Evolutionary conservation across 2,888 invertebrate genomes (phyloP).

Genomic region (Taphrorychus bicolor): DNA sequence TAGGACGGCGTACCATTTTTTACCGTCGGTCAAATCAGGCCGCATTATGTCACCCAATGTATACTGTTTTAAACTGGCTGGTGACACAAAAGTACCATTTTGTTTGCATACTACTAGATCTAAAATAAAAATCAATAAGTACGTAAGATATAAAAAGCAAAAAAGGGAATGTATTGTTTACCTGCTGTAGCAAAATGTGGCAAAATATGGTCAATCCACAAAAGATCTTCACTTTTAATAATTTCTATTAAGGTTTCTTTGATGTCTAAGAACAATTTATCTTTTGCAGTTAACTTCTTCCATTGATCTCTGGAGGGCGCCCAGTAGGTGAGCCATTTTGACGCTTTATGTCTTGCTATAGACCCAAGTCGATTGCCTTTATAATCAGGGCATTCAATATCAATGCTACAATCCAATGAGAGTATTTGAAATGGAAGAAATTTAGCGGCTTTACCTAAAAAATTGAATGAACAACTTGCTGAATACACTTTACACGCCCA

Average conservation of each 20-base stretch:
- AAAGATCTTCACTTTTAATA: constrained; percentile 63
- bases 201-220: constrained; percentile 67
- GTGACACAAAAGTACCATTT: constrained; percentile 62
- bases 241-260: constrained; percentile 61
- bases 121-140: constrained; percentile 39
- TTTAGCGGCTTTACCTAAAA: constrained; percentile 48
- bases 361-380: constrained; percentile 64
- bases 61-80: constrained; percentile 59
- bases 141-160: not conserved
- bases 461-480: not conserved
- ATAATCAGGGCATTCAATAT: constrained; percentile 68
- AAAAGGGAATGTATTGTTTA: constrained; percentile 46
- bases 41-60: constrained; percentile 62
- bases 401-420: constrained; percentile 67
- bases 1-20: constrained; percentile 66
- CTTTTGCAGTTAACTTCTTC: constrained; percentile 65
- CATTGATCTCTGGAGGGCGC: constrained; percentile 63
- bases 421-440: constrained; percentile 65
- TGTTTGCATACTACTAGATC: constrained; percentile 59
- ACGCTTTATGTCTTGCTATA: constrained; percentile 61
- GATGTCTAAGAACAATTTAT: constrained; percentile 67
- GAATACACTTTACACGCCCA: too few relatives aligned
- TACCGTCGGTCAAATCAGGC: constrained; percentile 45
- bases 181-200: constrained; percentile 73
- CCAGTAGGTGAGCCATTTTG: constrained; percentile 68